Percentiles rank a stretch among this genome's conserved stretches.
Conservation (phyloP, 92 coral and sea anemone genomes). For the Epizoanthus ramosus region DNA sequence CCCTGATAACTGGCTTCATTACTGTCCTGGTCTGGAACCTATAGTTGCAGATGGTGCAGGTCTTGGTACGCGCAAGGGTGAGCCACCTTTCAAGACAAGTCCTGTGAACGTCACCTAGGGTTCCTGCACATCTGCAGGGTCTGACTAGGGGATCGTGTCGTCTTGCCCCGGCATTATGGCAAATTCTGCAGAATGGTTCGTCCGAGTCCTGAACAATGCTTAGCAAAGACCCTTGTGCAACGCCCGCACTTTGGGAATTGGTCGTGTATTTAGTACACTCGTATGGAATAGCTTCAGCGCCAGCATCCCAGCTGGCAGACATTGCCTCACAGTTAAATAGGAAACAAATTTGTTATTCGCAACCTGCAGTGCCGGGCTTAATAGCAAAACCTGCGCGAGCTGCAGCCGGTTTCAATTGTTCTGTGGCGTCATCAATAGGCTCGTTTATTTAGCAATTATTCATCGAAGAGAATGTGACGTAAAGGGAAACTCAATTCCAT, state of each 20-base stretch:
- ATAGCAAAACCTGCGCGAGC: too few species aligned
- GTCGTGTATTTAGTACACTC: constrained; percentile 10
- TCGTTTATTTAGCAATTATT: too few species aligned
- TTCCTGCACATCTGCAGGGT: constrained; percentile 67
- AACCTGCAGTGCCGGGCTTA: too few species aligned
- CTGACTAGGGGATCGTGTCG: constrained; percentile 47
- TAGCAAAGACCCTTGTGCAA: not conserved
- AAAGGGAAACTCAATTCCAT: too few species aligned
- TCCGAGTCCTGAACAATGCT: not conserved
- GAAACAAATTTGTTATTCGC: not conserved
- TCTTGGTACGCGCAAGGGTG: constrained; percentile 30
- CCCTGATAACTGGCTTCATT: constrained; percentile 53
- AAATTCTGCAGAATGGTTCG: constrained; percentile 58
- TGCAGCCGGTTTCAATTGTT: too few species aligned
- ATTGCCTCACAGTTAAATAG: not conserved
- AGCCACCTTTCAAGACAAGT: constrained; percentile 61
- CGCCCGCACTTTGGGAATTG: not conserved
- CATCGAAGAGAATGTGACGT: too few species aligned
- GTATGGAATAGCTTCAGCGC: not conserved
- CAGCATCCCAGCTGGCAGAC: not conserved
- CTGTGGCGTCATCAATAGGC: too few species aligned
- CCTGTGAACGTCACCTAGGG: constrained; percentile 65
- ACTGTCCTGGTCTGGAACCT: constrained; percentile 48
- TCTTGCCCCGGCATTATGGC: constrained; percentile 42
- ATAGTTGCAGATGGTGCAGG: constrained; percentile 59